Evolutionary conservation across 2,113 vertebrate genomes (phyloP).

Genomic region (Eolophus roseicapilla): DNA sequence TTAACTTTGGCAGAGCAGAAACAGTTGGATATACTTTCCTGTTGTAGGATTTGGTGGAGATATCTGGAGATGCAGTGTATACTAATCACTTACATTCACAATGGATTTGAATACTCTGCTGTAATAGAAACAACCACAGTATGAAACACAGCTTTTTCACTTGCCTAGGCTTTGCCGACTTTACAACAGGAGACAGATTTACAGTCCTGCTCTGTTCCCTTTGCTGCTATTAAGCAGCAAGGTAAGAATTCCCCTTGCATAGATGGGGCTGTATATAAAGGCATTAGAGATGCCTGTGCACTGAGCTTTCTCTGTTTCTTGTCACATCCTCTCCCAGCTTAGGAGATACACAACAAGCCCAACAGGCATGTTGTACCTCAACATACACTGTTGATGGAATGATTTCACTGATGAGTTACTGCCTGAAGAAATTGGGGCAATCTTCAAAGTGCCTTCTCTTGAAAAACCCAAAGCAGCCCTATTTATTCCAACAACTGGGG

Average conservation of each 20-base stretch:
- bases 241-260: not conserved
- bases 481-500: not conserved
- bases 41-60: slow-evolving; percentile 23
- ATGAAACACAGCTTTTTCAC: not conserved
- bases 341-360: not conserved
- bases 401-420: not conserved
- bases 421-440: not conserved
- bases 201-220: not conserved
- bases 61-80: not conserved
- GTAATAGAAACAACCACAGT: not conserved
- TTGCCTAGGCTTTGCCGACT: not conserved
- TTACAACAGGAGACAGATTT: not conserved
- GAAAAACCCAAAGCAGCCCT: not conserved
- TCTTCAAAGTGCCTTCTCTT: not conserved
- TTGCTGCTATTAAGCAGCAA: not conserved
- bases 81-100: not conserved
- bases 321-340: not conserved
- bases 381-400: not conserved
- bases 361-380: not conserved
- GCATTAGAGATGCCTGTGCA: not conserved
- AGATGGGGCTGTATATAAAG: not conserved
- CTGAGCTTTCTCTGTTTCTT: not conserved
- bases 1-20: slow-evolving; percentile 63
- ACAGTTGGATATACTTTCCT: slow-evolving; percentile 31
- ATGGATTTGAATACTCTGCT: not conserved